Base-by-base conservation (phyloP, 2,888 invertebrate genomes). In the Microchrysa polita region DNA sequence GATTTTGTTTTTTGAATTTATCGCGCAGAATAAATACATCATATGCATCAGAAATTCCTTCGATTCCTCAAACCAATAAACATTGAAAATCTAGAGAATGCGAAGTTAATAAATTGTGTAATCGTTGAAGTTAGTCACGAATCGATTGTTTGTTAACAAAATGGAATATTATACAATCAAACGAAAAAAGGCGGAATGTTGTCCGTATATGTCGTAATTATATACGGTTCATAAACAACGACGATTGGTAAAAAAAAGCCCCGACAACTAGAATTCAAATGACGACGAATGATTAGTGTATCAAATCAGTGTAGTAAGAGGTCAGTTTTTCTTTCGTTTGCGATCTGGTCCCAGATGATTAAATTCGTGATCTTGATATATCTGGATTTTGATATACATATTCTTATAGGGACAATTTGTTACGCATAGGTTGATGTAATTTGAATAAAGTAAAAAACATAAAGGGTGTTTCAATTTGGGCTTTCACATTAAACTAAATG, bases 181-280 rank as follows among this genome's bases (percentile, higher is more conserved):
- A 20, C 2, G 10, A 20, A n/a, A n/a, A n/a, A n/a, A n/a, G n/a
- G 18, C 20, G 5, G 57, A 16, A 57, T 57, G 16, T n/a, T n/a
- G n/a, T 42, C 12, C 12, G 7, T 42, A 7, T 42, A n/a, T n/a
- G 7, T 9, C 34, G 60, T 60, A 60, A 60, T 60, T 60, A 60
- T 60, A 34, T 34, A 60, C 60, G 60, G 60, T 27, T 16, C 60
- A 60, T 60, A 60, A 60, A 60, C 7, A 60, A 23, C n/a, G n/a
- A 16, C 60, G 60, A 60, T 60, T 60, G n/a, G n/a, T n/a, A 57
- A 10, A 22, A 22, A n/a, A n/a, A n/a, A n/a, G n/a, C n/a, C n/a
- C n/a, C n/a, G n/a, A n/a, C n/a, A n/a, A 22, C 23, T 5, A 14
- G 16, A 60, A 34, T 14, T 60, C n/a, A 16, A 18, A 12, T 14